A percentile compares a stretch with the other conserved stretches of the same genome.
These are phyloP conservation scores for Drosophila parthenogenetica DNA, from an alignment of 2,888 invertebrate genomes.

Conservation along the genomic window DNA sequence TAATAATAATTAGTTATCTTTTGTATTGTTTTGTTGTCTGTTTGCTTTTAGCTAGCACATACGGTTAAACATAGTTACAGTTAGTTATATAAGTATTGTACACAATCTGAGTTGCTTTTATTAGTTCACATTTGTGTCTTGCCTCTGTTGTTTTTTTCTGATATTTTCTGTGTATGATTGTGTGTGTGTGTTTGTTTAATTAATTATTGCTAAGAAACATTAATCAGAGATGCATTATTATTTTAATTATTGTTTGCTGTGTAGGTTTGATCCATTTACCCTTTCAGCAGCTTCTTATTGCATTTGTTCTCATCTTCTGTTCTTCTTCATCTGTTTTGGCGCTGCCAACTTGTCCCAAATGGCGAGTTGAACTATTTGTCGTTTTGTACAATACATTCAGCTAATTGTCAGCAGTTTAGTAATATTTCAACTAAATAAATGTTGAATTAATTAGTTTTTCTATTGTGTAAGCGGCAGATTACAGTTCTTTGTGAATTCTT, in stretches of 20 bases:
- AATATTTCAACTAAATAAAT: conserved; percentile 42
- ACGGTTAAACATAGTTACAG: conserved; percentile 52
- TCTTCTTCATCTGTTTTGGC: conserved; percentile 29
- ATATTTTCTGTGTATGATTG: conserved; percentile 18
- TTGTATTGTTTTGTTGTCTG: conserved; percentile 59
- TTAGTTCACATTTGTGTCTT: conserved; percentile 46
- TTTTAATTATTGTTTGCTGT: no score
- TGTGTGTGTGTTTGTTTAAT: conserved; percentile 5
- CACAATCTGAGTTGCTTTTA: conserved; percentile 32
- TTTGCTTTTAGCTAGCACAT: conserved; percentile 75
- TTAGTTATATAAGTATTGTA: conserved; percentile 35
- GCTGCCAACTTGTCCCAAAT: conserved; percentile 31
- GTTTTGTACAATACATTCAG: conserved; percentile 43
- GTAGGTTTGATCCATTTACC: not conserved
- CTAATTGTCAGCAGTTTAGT: conserved; percentile 21
- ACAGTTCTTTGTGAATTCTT: conserved; percentile 38
- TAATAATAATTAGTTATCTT: conserved; percentile 45
- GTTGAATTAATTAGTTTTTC: conserved; percentile 22
- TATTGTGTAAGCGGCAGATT: conserved; percentile 56
- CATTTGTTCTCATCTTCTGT: not conserved
- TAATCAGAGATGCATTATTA: conserved; percentile 10
- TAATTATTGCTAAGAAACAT: conserved; percentile 29
- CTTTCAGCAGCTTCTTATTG: not conserved
- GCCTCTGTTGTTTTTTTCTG: conserved; percentile 42
- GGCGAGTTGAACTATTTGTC: conserved; percentile 35